These are phyloP conservation scores for Alligator sinensis DNA, from an alignment of 2,113 vertebrate species.

Conservation along the genomic window DNA sequence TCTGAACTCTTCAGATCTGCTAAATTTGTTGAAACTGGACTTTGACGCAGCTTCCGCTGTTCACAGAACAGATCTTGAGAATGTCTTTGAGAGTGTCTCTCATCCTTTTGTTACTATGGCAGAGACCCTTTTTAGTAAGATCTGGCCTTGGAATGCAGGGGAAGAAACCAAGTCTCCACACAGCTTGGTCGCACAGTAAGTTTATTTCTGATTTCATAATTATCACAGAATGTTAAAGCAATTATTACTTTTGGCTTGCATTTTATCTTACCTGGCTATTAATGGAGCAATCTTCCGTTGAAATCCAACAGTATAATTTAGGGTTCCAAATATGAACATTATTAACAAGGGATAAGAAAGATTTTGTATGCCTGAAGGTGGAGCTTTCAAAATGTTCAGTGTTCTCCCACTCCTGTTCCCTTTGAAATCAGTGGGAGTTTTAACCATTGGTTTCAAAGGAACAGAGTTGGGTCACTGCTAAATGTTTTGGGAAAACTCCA, in stretches of 20 bases:
- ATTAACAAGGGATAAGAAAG: not conserved
- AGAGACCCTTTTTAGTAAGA: constrained; percentile 64
- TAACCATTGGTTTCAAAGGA: not conserved
- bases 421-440: not conserved
- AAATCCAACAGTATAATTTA: not conserved
- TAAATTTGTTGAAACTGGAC: constrained; percentile 8
- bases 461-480: not conserved
- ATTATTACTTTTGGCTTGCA: not conserved
- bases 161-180: constrained; percentile 61
- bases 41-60: not conserved
- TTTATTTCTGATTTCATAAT: not conserved
- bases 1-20: constrained; percentile 5
- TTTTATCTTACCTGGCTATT: not conserved
- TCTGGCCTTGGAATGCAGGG: constrained; percentile 42
- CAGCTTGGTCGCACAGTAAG: constrained; percentile 78
- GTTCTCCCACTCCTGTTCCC: not conserved
- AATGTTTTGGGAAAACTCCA: not conserved
- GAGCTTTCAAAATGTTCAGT: not conserved
- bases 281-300: not conserved
- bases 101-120: not conserved
- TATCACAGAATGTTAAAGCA: not conserved
- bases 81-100: not conserved
- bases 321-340: accelerated
- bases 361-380: not conserved
- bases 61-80: constrained; percentile 12